Conservation (phyloP, 2,113 vertebrate genomes). For the Tonatia bakeri region DNA sequence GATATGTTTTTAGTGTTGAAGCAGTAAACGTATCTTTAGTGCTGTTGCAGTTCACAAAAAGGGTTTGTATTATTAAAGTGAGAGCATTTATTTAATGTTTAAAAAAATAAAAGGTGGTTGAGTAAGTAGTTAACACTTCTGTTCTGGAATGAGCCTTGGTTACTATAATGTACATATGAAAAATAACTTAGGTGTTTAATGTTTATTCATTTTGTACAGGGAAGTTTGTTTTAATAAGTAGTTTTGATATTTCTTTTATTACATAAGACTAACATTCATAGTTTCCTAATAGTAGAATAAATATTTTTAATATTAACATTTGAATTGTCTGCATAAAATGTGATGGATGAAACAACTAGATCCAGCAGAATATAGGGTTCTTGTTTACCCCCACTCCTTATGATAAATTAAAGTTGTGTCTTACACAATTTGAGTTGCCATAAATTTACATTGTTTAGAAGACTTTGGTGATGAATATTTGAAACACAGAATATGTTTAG, state of each 20-base stretch:
- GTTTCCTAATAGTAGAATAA: constrained; percentile 4
- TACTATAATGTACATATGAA: background rate
- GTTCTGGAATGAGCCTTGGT: background rate
- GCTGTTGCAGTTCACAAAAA: background rate
- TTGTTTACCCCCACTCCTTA: background rate
- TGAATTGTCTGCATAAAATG: constrained; percentile 14
- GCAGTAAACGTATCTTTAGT: background rate
- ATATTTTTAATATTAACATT: constrained; percentile 19
- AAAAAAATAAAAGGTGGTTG: background rate
- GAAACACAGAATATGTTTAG: background rate
- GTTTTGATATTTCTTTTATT: constrained; percentile 6
- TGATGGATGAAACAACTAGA: background rate
- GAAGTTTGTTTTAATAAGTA: constrained; percentile 15
- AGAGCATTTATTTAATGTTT: background rate
- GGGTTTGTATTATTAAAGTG: background rate
- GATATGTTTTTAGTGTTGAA: background rate
- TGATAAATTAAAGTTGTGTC: background rate
- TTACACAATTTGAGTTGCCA: constrained; percentile 4
- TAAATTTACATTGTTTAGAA: constrained; percentile 25
- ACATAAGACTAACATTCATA: constrained; percentile 1
- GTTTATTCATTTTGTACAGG: background rate
- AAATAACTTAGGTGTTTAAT: constrained; percentile 17
- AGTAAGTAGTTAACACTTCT: constrained; percentile 8
- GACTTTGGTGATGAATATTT: background rate
- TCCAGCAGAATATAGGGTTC: background rate